A percentile compares a stretch with the other conserved stretches of the same genome.
Evolutionary conservation across 1,140 invertebrate genomes (phyloP).

Genomic region (Teleopsis dalmanni): DNA sequence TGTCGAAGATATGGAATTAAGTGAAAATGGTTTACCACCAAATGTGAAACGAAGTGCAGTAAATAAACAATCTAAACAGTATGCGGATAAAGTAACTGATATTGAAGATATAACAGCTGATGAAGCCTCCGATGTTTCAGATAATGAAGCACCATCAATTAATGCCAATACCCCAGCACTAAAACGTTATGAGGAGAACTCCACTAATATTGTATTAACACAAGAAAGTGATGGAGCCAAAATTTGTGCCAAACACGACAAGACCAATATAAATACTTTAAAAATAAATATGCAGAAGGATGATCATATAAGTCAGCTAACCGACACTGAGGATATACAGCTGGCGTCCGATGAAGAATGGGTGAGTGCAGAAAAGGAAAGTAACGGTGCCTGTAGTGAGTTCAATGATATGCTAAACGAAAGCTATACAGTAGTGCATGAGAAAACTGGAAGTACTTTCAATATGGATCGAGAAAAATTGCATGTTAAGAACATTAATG

Average conservation of each 20-base stretch:
- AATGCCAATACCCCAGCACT: slow-evolving; percentile 3
- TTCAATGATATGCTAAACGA: slow-evolving; percentile 43
- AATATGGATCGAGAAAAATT: slow-evolving; percentile 45
- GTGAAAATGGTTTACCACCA: slow-evolving; percentile 39
- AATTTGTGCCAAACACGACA: not conserved
- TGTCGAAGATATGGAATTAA: slow-evolving; percentile 49
- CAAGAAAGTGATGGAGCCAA: not conserved
- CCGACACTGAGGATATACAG: slow-evolving; percentile 50
- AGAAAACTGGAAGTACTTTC: slow-evolving; percentile 39
- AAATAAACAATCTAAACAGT: slow-evolving; percentile 8
- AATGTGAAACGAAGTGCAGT: slow-evolving; percentile 20
- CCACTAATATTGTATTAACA: slow-evolving; percentile 7
- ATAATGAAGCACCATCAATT: slow-evolving; percentile 8
- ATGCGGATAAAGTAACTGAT: slow-evolving; percentile 19
- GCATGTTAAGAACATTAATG: slow-evolving; percentile 46
- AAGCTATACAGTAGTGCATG: slow-evolving; percentile 45
- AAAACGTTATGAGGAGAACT: slow-evolving; percentile 10
- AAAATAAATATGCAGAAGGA: not conserved
- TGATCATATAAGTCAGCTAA: slow-evolving; percentile 22
- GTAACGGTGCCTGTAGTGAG: slow-evolving; percentile 26
- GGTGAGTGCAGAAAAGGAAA: slow-evolving; percentile 12
- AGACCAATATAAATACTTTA: not conserved
- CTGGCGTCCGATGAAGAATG: slow-evolving; percentile 47
- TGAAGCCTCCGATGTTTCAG: slow-evolving; percentile 24
- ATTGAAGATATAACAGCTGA: slow-evolving; percentile 33